A percentile compares a stretch with the other conserved stretches of the same genome.
Conservation (phyloP, 1,140 invertebrate genomes). For the Listronotus bonariensis region DNA sequence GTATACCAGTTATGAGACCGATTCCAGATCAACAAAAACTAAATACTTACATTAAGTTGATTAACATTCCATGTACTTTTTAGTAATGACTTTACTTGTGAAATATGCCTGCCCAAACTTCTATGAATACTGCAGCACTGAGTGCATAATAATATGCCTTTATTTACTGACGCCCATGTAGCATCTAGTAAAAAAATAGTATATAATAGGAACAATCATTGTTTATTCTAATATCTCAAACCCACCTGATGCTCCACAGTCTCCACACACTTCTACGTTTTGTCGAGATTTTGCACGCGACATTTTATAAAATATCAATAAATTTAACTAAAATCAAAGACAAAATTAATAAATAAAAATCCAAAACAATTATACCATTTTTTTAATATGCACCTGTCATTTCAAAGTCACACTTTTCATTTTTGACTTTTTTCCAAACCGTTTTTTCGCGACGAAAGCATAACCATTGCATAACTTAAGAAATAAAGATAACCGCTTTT, state of each 20-base stretch:
- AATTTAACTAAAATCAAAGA: conserved; percentile 3
- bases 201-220: background rate
- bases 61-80: conserved; percentile 87
- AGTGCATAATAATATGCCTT: conserved; percentile 92
- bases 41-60: conserved; percentile 72
- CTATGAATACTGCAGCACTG: conserved; percentile 97
- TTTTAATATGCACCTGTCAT: conserved; percentile 19
- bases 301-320: conserved; percentile 57
- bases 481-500: no score
- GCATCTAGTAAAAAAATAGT: conserved; percentile 71
- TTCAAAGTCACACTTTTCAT: background rate
- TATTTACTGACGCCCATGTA: conserved; percentile 94
- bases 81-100: conserved; percentile 90
- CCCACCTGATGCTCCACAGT: conserved; percentile 78
- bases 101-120: conserved; percentile 93
- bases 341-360: conserved; percentile 18
- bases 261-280: conserved; percentile 77
- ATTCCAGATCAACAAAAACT: no score
- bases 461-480: no score
- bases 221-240: conserved; percentile 8
- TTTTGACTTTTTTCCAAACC: no score
- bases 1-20: no score
- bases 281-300: conserved; percentile 77
- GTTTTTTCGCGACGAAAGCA: no score
- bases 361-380: conserved; percentile 27